Conservation (phyloP, 2,888 invertebrate species). For the Thyatira batis region DNA sequence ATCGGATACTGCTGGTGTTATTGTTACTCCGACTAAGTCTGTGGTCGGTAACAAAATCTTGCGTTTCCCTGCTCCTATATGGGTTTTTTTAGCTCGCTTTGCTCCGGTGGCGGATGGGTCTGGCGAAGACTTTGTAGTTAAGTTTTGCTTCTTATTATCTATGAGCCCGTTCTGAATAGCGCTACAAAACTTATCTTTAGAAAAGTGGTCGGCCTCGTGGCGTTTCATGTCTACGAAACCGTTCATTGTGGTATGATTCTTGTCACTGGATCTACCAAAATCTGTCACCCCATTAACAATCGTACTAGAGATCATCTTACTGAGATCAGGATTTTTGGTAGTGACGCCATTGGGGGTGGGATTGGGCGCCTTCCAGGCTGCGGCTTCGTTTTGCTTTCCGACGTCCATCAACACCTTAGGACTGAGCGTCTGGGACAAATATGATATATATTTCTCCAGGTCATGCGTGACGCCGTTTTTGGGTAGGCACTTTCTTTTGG, state of each 20-base stretch:
- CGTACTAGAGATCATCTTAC: constrained; percentile 43
- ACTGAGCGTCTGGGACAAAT: constrained; percentile 74
- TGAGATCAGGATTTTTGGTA: constrained; percentile 49
- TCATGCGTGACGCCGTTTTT: constrained; percentile 76
- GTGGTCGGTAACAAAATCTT: constrained; percentile 63
- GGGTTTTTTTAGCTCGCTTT: constrained; percentile 40
- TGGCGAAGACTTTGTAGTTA: constrained; percentile 42
- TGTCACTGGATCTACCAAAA: constrained; percentile 52
- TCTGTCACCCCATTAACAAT: constrained; percentile 55
- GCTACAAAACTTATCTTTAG: constrained; percentile 50
- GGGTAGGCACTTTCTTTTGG: constrained; percentile 72
- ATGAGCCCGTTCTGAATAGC: constrained; percentile 56
- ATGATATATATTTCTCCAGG: constrained; percentile 77
- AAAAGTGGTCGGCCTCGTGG: constrained; percentile 49
- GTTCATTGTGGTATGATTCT: constrained; percentile 57
- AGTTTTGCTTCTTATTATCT: constrained; percentile 54
- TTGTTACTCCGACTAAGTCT: constrained; percentile 48
- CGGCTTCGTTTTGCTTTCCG: constrained; percentile 57
- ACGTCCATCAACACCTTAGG: constrained; percentile 75
- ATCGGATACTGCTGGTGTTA: constrained; percentile 51
- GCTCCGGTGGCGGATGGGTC: constrained; percentile 70
- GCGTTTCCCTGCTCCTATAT: constrained; percentile 38
- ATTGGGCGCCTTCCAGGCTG: constrained; percentile 37
- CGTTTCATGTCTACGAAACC: constrained; percentile 64
- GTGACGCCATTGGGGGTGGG: constrained; percentile 41